phyloP scores from a whole-genome alignment of 2,113 vertebrate genomes.

The Crotalus viridis region DNA sequence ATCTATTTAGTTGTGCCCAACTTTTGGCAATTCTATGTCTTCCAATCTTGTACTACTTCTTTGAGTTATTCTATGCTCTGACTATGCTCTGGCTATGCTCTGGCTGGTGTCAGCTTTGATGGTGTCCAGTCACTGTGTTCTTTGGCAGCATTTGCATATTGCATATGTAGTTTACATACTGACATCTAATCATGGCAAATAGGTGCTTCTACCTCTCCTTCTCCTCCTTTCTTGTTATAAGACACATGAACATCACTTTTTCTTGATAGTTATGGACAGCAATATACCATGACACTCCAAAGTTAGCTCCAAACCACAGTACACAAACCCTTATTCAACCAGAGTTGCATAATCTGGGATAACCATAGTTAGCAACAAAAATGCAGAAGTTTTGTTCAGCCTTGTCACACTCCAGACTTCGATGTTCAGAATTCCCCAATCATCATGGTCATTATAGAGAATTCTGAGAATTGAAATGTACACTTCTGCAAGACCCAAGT shows the following conservation, averaged over 20 bases:
- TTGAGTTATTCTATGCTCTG: background rate
- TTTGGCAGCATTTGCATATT: background rate
- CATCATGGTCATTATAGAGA: background rate
- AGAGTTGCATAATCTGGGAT: background rate
- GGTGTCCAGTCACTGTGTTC: too few relatives aligned
- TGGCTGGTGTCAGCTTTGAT: background rate
- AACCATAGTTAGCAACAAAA: background rate
- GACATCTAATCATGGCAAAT: background rate
- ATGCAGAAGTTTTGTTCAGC: background rate
- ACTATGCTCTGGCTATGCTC: background rate
- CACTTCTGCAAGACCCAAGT: background rate
- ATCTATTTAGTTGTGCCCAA: too few relatives aligned
- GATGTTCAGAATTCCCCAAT: background rate
- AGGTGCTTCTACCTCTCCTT: background rate
- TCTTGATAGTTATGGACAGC: background rate
- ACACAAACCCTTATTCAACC: background rate
- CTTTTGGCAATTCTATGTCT: background rate
- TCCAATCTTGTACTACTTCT: background rate
- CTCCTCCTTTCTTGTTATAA: background rate
- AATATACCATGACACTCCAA: background rate
- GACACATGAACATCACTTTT: background rate
- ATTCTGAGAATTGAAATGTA: background rate
- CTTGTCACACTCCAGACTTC: background rate
- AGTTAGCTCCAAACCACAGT: background rate
- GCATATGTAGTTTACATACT: background rate